Evolutionary conservation across 2,888 invertebrate species (phyloP), one percentile per base, ranked within the genome.

Genomic region (Synanthedon tipuliformis): DNA sequence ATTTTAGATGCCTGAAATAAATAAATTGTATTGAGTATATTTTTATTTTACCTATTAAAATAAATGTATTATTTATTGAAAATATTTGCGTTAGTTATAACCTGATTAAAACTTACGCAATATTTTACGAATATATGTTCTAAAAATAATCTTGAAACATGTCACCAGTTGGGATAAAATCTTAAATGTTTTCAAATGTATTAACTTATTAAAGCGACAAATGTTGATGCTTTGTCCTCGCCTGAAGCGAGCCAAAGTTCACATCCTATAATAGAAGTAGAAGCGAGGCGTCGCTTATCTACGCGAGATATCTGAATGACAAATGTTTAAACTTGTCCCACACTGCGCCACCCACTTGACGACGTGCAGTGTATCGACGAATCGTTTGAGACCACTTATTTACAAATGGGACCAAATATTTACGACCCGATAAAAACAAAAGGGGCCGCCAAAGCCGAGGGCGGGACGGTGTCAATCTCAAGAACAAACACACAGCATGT

Each of bases 381-480:
- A 78, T 80, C 75, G 62, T 73, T 75, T 69, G 66, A 70, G 73
- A 75, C 72, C 77, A 71, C 76, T 73, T 76, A 73, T 71, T 75
- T 81, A 83, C 83, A 84, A 84, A 84, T 80, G 78, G 69, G 77
- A 71, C 73, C 73, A 83, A 84, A 84, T 84, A 84, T 85, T 85
- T 81, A 82, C 84, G 73, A 65, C 65, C 56, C 62, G 73, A 78
- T 75, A 85, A 84, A 86, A 86, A 87, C 86, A 87, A 87, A 34
- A 83, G 80, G 74, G 76, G 65, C 65, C 71, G 64, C 61, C 68
- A 58, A 34, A 34, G 34, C 64, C 61, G 65, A 74, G 81, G 83
- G 82, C 75, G 77, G 78, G 66, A 61, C 65, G 78, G 84, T 87
- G 85, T 84, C 86, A 79, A 85, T 84, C 81, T 73, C 72, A 69